Evolutionary conservation across 2,113 vertebrate genomes (phyloP).

Genomic region (Nothocercus julius): DNA sequence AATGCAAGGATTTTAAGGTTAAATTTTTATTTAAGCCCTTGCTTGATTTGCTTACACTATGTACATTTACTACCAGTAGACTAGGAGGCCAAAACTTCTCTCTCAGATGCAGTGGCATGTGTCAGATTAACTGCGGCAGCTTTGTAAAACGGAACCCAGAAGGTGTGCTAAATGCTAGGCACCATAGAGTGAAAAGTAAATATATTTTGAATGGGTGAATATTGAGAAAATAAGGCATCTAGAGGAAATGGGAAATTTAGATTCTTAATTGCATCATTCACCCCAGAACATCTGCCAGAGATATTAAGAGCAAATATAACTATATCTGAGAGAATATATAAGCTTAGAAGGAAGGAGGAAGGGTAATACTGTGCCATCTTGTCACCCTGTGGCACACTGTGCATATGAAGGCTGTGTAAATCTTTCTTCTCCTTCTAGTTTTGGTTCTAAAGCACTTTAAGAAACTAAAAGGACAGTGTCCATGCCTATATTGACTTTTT

Average conservation of each 20-base stretch:
- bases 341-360: constrained; percentile 30
- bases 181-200: constrained; percentile 60
- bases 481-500: not conserved
- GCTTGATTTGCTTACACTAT: not conserved
- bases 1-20: not conserved
- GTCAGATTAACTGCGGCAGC: constrained; percentile 39
- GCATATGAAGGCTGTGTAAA: not conserved
- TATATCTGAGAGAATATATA: constrained; percentile 43
- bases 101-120: constrained; percentile 38
- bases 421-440: not conserved
- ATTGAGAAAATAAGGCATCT: constrained; percentile 77
- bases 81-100: constrained; percentile 27
- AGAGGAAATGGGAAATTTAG: constrained; percentile 69
- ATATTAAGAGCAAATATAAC: constrained; percentile 61
- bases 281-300: constrained; percentile 75
- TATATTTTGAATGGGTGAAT: constrained; percentile 70
- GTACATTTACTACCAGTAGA: not conserved
- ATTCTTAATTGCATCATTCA: constrained; percentile 76
- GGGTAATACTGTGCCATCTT: constrained; percentile 11
- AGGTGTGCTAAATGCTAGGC: constrained; percentile 57
- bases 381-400: not conserved
- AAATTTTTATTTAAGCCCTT: not conserved
- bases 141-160: constrained; percentile 65
- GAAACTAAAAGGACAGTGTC: not conserved
- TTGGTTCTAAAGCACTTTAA: not conserved